These are phyloP conservation scores for Sinosuthora webbiana DNA, from an alignment of 2,113 vertebrate genomes.

Conservation along the genomic window DNA sequence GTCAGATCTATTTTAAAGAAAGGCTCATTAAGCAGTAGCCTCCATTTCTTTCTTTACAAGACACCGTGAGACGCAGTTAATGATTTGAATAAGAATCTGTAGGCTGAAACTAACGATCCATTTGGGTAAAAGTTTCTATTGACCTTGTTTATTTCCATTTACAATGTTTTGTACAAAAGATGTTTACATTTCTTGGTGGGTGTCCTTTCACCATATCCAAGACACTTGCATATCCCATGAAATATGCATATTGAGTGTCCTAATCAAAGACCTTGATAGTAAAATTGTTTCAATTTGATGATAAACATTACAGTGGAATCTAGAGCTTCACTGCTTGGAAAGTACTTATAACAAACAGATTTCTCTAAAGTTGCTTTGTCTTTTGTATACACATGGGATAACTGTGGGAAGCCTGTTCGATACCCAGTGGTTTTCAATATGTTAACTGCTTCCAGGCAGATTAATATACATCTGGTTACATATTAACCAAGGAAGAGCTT, in stretches of 20 bases:
- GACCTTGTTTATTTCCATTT: slow-evolving; percentile 67
- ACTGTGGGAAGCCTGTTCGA: not conserved
- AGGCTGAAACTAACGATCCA: slow-evolving; percentile 48
- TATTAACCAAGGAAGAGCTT: not conserved
- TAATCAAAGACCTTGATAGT: not conserved
- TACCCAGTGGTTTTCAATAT: not conserved
- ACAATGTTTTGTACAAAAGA: slow-evolving; percentile 15
- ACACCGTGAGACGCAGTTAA: slow-evolving; percentile 49
- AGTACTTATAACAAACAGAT: not conserved
- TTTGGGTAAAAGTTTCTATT: slow-evolving; percentile 48
- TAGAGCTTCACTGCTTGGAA: not conserved
- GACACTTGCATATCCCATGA: not conserved
- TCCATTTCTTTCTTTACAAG: slow-evolving; percentile 36
- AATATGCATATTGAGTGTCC: not conserved
- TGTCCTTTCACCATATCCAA: not conserved
- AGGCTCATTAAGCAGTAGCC: slow-evolving; percentile 60
- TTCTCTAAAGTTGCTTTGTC: not conserved
- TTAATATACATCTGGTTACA: not conserved
- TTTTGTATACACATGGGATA: not conserved
- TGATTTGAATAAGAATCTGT: slow-evolving; percentile 48
- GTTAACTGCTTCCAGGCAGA: not conserved
- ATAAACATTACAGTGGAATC: not conserved
- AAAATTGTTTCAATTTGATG: not conserved
- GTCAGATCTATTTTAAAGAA: slow-evolving; percentile 59
- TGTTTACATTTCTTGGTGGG: not conserved